These are phyloP conservation scores for Drosophila demipolita DNA, from an alignment of 2,888 invertebrate species.

Conservation along the genomic window DNA sequence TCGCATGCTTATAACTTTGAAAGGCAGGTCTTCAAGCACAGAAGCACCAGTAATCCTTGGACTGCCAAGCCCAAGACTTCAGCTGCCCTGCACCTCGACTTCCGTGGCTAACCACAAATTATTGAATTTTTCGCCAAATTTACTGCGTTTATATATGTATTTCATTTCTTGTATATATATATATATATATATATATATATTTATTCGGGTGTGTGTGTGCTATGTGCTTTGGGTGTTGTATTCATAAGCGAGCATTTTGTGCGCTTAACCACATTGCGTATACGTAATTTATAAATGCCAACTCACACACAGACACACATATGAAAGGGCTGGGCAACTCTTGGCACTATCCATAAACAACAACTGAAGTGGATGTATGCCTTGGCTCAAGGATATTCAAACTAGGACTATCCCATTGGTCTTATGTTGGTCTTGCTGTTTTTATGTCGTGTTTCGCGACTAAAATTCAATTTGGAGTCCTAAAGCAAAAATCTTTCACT, in stretches of 20 bases:
- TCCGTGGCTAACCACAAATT: conserved; percentile 22
- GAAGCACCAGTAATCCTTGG: not conserved
- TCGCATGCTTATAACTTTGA: not conserved
- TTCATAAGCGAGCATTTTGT: conserved; percentile 72
- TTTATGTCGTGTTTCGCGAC: conserved; percentile 16
- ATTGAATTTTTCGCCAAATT: conserved; percentile 73
- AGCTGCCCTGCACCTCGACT: not conserved
- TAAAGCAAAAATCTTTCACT: conserved; percentile 19
- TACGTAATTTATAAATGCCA: conserved; percentile 73
- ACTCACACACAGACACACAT: conserved; percentile 10
- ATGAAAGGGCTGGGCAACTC: conserved; percentile 13
- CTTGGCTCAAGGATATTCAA: conserved; percentile 16
- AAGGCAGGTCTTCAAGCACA: not conserved
- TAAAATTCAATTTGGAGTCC: conserved; percentile 45
- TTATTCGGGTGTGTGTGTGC: not conserved
- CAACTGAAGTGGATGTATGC: conserved; percentile 41
- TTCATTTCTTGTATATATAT: not conserved
- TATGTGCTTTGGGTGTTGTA: conserved; percentile 31
- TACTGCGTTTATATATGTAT: conserved; percentile 48
- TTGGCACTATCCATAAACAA: conserved; percentile 21
- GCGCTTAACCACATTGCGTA: conserved; percentile 66
- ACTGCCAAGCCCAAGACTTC: conserved; percentile 2
- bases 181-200: not conserved
- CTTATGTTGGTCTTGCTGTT: conserved; percentile 16
- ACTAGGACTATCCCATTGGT: conserved; percentile 40